Base-by-base conservation (phyloP, 2,888 invertebrate genomes). In the Netelia inedita region DNA sequence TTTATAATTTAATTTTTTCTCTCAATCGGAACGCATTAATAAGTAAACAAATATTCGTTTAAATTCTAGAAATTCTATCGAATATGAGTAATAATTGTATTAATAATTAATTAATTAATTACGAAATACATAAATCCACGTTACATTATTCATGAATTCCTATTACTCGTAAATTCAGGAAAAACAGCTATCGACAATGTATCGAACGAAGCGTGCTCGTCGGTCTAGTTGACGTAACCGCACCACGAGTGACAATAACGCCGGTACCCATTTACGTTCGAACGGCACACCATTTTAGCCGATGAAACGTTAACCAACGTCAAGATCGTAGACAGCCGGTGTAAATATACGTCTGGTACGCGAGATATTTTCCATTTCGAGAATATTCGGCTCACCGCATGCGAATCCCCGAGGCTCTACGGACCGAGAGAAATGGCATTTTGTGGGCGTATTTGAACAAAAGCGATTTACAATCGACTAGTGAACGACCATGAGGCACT, bases 381-480 rank as follows among this genome's bases (percentile, higher is more conserved):
- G 69, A 59, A 28, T 69, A 61, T 69, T 53, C 69, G 68, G 50
- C 19, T 19, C 28, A 61, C 78, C 69, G 78, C 69, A 78, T 61
- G 46, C 14, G 28, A 69, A 55, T 78, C 19, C 55, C 59, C 69
- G 69, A 21, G 53, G 75, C 75, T 16, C 19, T 23, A 63, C 8
- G 35, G n/a, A 28, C n/a, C 21, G 35, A 71, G 63, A 55, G 63
- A 79, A 63, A 53, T 68, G 57, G 71, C 19, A 65, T 1, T 63
- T 63, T 53, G 61, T 63, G 55, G 41, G 41, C 43, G 79, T 79
- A 57, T 79, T 63, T 23, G 66, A 16, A n/a, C 28, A 41, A n/a
- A 59, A 71, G 41, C 79, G 65, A 79, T 79, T 80, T 74, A 80
- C 57, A 19, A 80, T 74, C 59, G 55, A 21, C 57, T 46, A 66